Percentiles rank a stretch among this genome's conserved stretches.
Evolutionary conservation across 2,113 vertebrate species (phyloP).

Genomic region (Narcine bancroftii): DNA sequence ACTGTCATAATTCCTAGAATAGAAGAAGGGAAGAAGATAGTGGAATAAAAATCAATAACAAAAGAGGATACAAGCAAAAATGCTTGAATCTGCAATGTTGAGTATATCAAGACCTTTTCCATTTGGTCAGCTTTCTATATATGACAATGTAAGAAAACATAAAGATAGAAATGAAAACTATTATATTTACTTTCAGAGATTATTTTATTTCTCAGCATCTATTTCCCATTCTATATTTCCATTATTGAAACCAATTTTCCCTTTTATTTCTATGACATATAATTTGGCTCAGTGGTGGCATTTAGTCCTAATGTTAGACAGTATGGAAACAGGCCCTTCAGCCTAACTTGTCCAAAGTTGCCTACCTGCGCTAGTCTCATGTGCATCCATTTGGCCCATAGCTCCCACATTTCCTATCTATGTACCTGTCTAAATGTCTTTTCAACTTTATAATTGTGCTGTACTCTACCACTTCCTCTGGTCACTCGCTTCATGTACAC

Average conservation of each 20-base stretch:
- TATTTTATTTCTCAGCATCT: background rate
- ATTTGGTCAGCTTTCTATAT: background rate
- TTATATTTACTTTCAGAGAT: background rate
- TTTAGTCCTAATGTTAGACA: too few relatives aligned
- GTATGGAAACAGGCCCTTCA: too few relatives aligned
- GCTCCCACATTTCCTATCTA: too few relatives aligned
- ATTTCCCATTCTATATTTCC: background rate
- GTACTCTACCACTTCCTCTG: too few relatives aligned
- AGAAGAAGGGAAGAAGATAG: background rate
- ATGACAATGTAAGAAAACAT: background rate
- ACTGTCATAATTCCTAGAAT: too few relatives aligned
- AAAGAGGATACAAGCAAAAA: background rate
- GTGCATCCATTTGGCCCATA: too few relatives aligned
- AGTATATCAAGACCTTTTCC: background rate
- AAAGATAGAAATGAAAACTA: background rate
- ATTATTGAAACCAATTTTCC: background rate
- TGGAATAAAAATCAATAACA: background rate
- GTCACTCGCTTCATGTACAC: too few relatives aligned
- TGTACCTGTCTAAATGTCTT: too few relatives aligned
- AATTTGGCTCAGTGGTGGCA: background rate
- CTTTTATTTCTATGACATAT: background rate
- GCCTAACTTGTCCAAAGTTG: too few relatives aligned
- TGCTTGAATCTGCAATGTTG: background rate
- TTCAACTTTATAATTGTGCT: too few relatives aligned
- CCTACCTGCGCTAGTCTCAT: too few relatives aligned